Evolutionary conservation across 2,113 vertebrate genomes (phyloP).

Genomic region (Corythaixoides concolor): DNA sequence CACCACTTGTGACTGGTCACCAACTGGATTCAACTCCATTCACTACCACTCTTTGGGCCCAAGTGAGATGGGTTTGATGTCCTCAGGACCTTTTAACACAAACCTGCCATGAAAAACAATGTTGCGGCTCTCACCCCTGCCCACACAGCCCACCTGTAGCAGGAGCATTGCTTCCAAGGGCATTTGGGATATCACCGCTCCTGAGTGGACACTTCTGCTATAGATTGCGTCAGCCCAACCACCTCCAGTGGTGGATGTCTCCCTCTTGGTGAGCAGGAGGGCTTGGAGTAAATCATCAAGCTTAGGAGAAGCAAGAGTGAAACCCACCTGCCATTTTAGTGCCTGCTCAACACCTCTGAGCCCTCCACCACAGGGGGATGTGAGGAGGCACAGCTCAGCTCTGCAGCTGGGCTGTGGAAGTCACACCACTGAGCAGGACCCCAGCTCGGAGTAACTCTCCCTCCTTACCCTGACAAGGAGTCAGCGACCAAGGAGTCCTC

Average conservation of each 20-base stretch:
- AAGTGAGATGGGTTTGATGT: not conserved
- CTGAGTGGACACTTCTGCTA: not conserved
- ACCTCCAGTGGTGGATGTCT: not conserved
- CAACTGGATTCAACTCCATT: no score
- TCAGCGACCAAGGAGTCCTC: not conserved
- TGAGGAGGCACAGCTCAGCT: no score
- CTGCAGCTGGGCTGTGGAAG: rapidly evolving
- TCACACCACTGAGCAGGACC: rapidly evolving
- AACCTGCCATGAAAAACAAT: not conserved
- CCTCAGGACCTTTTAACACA: not conserved
- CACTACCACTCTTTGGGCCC: no score
- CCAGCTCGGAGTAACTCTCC: rapidly evolving
- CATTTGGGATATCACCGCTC: not conserved
- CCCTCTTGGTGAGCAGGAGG: no score
- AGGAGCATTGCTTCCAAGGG: rapidly evolving
- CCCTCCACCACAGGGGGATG: not conserved
- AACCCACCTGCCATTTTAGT: not conserved
- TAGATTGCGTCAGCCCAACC: not conserved
- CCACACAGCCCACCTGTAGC: not conserved
- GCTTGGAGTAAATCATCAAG: not conserved
- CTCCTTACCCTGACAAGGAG: not conserved
- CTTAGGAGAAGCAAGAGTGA: not conserved
- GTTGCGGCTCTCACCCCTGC: rapidly evolving
- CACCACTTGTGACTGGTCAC: no score
- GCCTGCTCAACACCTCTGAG: no score